A percentile compares a stretch with the other conserved stretches of the same genome.
phyloP scores from a whole-genome alignment of 2,888 invertebrate genomes.

The Mythimna lalbum region DNA sequence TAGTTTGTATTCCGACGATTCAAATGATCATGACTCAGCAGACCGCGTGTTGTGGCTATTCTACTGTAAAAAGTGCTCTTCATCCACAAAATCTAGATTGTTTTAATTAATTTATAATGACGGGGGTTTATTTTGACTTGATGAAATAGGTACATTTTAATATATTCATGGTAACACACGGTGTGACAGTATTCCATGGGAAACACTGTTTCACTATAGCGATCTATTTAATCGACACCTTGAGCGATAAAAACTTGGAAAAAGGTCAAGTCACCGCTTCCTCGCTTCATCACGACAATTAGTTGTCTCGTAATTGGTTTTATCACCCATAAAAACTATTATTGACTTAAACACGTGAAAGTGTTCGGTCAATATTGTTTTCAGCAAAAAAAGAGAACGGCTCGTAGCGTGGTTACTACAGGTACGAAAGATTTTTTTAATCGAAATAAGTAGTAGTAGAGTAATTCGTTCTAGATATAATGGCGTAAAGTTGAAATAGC shows the following conservation, averaged over 20 bases:
- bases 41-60: constrained; percentile 23
- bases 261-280: constrained; percentile 78
- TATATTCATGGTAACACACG: constrained; percentile 2
- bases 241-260: constrained; percentile 73
- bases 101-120: constrained; percentile 33
- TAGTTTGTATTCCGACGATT: constrained; percentile 19
- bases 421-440: not conserved
- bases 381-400: constrained; percentile 44
- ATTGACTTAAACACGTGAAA: constrained; percentile 57
- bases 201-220: constrained; percentile 54
- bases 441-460: no score
- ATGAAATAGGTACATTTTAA: not conserved
- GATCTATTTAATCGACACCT: constrained; percentile 71
- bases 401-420: not conserved
- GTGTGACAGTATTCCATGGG: constrained; percentile 59
- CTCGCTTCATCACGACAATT: constrained; percentile 76
- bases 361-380: constrained; percentile 33
- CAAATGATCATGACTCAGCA: constrained; percentile 36
- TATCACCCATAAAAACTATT: constrained; percentile 61
- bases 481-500: no score
- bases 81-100: constrained; percentile 20
- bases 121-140: not conserved
- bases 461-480: no score
- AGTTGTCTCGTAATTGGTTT: constrained; percentile 66
- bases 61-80: constrained; percentile 41